Base-by-base conservation (phyloP, 2,113 vertebrate species). In the Orientallactaga bullata region DNA sequence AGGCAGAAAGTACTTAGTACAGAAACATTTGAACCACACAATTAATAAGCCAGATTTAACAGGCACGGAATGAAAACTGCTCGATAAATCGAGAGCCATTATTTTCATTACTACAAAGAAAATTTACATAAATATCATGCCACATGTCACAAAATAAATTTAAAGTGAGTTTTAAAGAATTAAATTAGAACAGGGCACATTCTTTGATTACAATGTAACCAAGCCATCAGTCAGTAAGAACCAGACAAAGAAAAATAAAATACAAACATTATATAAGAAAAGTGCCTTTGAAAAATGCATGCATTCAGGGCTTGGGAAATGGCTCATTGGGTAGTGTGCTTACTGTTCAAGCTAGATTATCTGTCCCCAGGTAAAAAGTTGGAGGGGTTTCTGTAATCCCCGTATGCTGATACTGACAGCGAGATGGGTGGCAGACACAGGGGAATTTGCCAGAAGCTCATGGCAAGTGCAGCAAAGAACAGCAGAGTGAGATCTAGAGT, bases 11-110 rank as follows among this genome's bases (percentile, higher is more conserved):
- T 63, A 80, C 81, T 91, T 87, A 86, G 32, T 58, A 65, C 16
- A 73, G 60, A 86, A 83, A 63, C 55, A 77, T 82, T 58, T 85
- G 63, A 95, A 65, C 23, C 28, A 30, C n/a, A 58, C 61, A 89
- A 89, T 93, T 88, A 89, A 88, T 47, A 78, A 82, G 81, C 73
- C 68, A 71, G 55, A 42, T 76, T 83, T 87, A 79, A 73, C 28
- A 69, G 88, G 13, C 47, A 32, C 73, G 5, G 30, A 51, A 89
- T 76, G 30, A 74, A 95, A 94, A 89, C 35, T 35, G 51, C 74
- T 78, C n/a, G 63, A 65, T 7, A 82, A 87, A 81, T 78, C 77
- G 39, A 73, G 71, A 73, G 16, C 42, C n/a, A 80, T 91, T 81
- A 90, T 81, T 91, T 91, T 91, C 24, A 71, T 87, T 91, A 39